A percentile compares a stretch with the other conserved stretches of the same genome.
Evolutionary conservation across 2,113 vertebrate species (phyloP).

Genomic region (Gopherus evgoodei): DNA sequence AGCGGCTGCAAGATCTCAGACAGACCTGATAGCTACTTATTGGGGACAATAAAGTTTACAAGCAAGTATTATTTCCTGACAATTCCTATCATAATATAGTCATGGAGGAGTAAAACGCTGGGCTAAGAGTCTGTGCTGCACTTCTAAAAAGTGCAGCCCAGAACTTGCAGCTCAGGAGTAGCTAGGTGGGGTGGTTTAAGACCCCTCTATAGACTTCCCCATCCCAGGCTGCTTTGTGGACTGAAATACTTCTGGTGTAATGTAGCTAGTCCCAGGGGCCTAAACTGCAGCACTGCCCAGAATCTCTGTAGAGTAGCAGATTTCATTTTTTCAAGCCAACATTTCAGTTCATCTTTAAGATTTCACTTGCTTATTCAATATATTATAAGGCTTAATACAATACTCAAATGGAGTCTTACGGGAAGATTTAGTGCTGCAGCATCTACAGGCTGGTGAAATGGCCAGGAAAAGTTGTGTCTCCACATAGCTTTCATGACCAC

Average conservation of each 20-base stretch:
- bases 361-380: background rate
- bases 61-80: background rate
- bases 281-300: background rate
- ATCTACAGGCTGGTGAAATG: conserved; percentile 94
- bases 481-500: conserved; percentile 89
- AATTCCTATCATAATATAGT: background rate
- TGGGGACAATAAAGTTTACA: background rate
- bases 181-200: background rate
- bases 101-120: background rate
- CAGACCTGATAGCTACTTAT: background rate
- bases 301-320: background rate
- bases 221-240: background rate
- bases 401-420: conserved; percentile 79
- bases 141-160: background rate
- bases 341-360: background rate
- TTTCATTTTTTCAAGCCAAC: background rate
- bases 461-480: conserved; percentile 93
- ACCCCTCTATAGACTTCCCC: background rate
- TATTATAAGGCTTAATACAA: background rate
- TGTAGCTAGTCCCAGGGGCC: background rate
- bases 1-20: background rate
- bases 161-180: background rate
- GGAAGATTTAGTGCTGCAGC: conserved; percentile 89
- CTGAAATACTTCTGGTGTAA: background rate
- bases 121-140: no score